phyloP scores from a whole-genome alignment of 2,797 vertebrate species.

The Danio jaintianensis region DNA sequence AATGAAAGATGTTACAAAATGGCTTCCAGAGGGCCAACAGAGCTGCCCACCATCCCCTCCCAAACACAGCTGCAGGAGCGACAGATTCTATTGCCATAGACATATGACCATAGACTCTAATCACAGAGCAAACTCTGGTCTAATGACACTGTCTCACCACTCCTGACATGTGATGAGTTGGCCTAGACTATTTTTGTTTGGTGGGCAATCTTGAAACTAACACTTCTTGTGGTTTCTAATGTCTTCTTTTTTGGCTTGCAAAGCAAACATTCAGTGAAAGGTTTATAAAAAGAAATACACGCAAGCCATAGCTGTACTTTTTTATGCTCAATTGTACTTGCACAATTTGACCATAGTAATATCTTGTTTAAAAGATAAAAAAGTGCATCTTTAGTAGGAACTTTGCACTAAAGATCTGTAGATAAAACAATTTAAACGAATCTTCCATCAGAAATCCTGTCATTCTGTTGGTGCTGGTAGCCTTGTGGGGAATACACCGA shows the following conservation, averaged over 20 bases:
- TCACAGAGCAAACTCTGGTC: conserved; percentile 30
- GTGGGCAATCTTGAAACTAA: conserved; percentile 17
- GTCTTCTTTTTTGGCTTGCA: conserved; percentile 7
- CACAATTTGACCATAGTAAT: not conserved
- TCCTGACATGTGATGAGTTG: conserved; percentile 3
- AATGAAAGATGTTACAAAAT: conserved; percentile 53
- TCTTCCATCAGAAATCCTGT: too few species aligned
- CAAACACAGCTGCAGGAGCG: conserved; percentile 52
- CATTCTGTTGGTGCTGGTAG: too few species aligned
- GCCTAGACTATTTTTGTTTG: conserved; percentile 38
- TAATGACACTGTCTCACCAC: conserved; percentile 44
- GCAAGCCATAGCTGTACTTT: not conserved
- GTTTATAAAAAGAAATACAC: conserved; percentile 12
- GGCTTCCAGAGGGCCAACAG: conserved; percentile 37
- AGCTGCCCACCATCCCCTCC: conserved; percentile 39
- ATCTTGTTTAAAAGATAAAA: not conserved
- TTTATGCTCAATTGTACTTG: not conserved
- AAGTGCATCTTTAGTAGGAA: not conserved
- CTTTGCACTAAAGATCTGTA: too few species aligned
- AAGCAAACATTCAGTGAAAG: conserved; percentile 20
- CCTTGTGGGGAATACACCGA: too few species aligned
- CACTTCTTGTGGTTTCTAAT: not conserved
- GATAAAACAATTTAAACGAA: too few species aligned
- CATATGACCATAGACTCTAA: conserved; percentile 27
- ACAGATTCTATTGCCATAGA: conserved; percentile 22